These are phyloP conservation scores for Lethocerus indicus DNA, from an alignment of 1,140 invertebrate species.

Conservation along the genomic window DNA sequence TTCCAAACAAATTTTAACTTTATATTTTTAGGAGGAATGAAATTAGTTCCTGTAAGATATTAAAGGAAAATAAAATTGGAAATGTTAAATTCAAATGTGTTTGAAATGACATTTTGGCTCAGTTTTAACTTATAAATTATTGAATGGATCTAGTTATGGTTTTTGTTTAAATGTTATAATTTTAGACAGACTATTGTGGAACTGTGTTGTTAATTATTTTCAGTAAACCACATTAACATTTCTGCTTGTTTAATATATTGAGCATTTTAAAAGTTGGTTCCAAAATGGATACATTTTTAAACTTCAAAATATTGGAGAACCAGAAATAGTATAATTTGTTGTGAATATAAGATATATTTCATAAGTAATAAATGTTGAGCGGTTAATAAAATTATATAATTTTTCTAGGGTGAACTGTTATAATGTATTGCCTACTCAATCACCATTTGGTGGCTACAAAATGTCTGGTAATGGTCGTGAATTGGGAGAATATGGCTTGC, in stretches of 20 bases:
- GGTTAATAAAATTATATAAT: not conserved
- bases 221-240: not conserved
- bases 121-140: too few species aligned
- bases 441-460: constrained; percentile 91
- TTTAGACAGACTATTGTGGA: too few species aligned
- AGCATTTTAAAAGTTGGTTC: too few species aligned
- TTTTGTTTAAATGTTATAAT: too few species aligned
- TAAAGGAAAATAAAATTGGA: too few species aligned
- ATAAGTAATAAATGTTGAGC: not conserved
- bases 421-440: constrained; percentile 53
- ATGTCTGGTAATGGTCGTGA: constrained; percentile 86
- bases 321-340: not conserved
- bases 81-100: too few species aligned
- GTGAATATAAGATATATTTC: not conserved
- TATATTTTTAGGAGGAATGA: not conserved
- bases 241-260: not conserved
- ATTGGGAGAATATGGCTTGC: constrained; percentile 74
- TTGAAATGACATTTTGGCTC: too few species aligned
- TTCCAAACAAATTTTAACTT: not conserved
- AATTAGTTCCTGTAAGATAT: too few species aligned
- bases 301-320: too few species aligned
- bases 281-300: too few species aligned
- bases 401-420: constrained; percentile 71
- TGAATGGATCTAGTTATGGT: too few species aligned
- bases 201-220: not conserved